Conservation (phyloP, 2,113 vertebrate species). For the Tachycineta bicolor region DNA sequence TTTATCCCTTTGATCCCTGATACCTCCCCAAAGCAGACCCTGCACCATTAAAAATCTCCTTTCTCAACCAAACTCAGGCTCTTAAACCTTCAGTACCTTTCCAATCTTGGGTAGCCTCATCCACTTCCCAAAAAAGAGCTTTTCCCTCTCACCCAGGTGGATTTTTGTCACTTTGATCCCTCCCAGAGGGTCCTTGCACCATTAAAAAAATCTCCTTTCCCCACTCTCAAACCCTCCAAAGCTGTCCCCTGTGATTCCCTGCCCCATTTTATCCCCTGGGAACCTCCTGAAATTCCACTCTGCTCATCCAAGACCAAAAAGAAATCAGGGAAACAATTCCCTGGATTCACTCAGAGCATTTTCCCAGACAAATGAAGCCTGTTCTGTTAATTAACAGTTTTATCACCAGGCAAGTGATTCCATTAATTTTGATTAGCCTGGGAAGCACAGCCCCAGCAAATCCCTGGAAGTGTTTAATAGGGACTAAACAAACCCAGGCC, state of each 20-base stretch:
- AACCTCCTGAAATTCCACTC: background rate
- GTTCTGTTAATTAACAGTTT: background rate
- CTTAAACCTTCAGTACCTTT: background rate
- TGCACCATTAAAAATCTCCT: background rate
- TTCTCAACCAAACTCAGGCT: background rate
- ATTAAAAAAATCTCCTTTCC: background rate
- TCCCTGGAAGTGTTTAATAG: background rate
- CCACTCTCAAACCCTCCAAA: background rate
- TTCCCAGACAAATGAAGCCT: background rate
- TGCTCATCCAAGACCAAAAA: accelerated
- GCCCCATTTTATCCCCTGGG: background rate
- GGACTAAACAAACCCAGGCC: too few relatives aligned
- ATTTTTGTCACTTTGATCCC: background rate
- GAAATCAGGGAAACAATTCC: background rate
- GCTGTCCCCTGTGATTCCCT: background rate
- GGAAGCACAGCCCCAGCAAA: background rate
- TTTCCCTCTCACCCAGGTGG: background rate
- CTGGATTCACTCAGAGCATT: background rate
- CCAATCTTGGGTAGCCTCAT: background rate
- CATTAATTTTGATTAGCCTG: background rate
- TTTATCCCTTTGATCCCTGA: background rate
- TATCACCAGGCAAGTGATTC: background rate
- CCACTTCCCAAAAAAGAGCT: too few relatives aligned
- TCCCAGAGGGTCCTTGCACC: background rate
- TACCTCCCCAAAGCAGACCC: background rate